These are phyloP conservation scores for Proterorhinus semilunaris DNA, from an alignment of 2,113 vertebrate genomes.

Conservation along the genomic window DNA sequence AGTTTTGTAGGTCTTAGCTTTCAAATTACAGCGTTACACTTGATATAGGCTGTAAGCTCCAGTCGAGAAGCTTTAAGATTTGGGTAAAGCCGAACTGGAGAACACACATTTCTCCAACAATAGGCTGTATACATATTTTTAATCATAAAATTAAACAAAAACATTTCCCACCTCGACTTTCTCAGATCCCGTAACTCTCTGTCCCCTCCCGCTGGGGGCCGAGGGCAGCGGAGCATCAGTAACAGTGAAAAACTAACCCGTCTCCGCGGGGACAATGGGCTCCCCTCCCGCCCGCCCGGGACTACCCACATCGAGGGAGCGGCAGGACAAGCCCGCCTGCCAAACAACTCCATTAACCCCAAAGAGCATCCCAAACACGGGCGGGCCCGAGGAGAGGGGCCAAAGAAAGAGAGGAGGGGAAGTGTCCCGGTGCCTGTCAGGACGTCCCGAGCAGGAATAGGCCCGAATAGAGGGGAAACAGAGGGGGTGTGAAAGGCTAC, in stretches of 20 bases:
- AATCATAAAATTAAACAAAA: too few species aligned
- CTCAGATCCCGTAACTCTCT: background rate
- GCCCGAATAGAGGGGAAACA: slow-evolving; percentile 44
- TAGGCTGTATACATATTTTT: too few species aligned
- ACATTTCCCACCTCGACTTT: background rate
- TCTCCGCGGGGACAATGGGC: slow-evolving; percentile 71
- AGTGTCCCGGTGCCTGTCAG: slow-evolving; percentile 74
- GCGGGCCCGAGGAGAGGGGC: slow-evolving; percentile 62
- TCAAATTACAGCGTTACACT: too few species aligned
- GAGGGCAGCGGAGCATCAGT: slow-evolving; percentile 74
- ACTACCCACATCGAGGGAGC: slow-evolving; percentile 78
- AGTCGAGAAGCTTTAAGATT: too few species aligned
- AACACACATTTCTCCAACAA: too few species aligned
- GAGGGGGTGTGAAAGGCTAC: slow-evolving; percentile 51
- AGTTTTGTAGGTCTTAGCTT: too few species aligned
- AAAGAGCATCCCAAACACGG: slow-evolving; percentile 75
- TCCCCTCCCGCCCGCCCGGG: slow-evolving; percentile 51
- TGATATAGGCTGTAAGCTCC: too few species aligned
- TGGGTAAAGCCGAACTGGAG: too few species aligned
- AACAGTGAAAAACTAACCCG: slow-evolving; percentile 82
- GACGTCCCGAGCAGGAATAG: slow-evolving; percentile 41
- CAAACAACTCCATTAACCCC: slow-evolving; percentile 84
- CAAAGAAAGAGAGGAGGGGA: slow-evolving; percentile 64
- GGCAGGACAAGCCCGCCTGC: slow-evolving; percentile 78
- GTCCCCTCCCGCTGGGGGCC: slow-evolving; percentile 46